Percentiles rank a stretch among this genome's conserved stretches.
phyloP scores from a whole-genome alignment of 2,113 vertebrate species.

The Copsychus sechellarum region DNA sequence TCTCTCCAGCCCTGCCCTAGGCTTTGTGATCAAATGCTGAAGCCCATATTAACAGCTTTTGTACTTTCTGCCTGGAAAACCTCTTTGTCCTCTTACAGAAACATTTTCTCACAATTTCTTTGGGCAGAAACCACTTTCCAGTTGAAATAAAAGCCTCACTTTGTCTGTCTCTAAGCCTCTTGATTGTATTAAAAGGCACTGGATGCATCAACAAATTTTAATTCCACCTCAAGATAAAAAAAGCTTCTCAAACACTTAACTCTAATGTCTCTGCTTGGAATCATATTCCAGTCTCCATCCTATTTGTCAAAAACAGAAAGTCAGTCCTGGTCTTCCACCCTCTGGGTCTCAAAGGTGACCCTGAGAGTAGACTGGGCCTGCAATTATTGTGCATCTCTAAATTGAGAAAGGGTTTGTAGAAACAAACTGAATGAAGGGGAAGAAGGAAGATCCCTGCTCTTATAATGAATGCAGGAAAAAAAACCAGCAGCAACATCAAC shows the following conservation, averaged over 20 bases:
- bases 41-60: constrained; percentile 39
- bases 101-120: constrained; percentile 35
- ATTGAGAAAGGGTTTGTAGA: background rate
- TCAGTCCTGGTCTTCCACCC: background rate
- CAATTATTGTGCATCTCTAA: background rate
- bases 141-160: constrained; percentile 43
- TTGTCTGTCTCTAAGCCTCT: background rate
- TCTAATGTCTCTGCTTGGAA: background rate
- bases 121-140: constrained; percentile 46
- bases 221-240: constrained; percentile 24
- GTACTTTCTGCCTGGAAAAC: constrained; percentile 47
- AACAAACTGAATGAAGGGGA: background rate
- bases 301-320: background rate
- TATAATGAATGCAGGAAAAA: background rate
- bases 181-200: constrained; percentile 22
- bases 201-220: constrained; percentile 19
- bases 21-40: constrained; percentile 38
- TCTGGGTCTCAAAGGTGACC: background rate
- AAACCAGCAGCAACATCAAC: no score
- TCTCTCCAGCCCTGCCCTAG: constrained; percentile 13
- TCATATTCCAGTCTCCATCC: background rate
- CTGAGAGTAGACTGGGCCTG: background rate
- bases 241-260: background rate
- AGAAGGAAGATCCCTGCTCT: background rate
- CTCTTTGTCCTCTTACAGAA: constrained; percentile 29